Evolutionary conservation across 2,113 vertebrate genomes (phyloP), one percentile per base, ranked within the genome.

Genomic region (Electrona antarctica): DNA sequence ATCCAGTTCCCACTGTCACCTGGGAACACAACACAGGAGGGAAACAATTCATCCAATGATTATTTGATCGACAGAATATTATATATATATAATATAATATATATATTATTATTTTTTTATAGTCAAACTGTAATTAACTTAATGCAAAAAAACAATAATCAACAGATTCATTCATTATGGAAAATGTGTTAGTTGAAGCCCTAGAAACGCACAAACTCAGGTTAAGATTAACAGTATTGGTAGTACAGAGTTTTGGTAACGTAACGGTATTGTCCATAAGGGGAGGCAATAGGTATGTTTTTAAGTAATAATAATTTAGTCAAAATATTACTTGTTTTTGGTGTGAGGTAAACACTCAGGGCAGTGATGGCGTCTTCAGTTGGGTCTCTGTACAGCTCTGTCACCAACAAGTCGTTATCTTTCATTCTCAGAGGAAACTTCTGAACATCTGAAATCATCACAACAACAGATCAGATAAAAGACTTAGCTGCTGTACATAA

Each of bases 1-100:
- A 97, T 95, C 96, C 96, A 98, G 92, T 98, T 97, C 7, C 96
- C 96, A 0, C 95, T 97, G 92, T 96, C 95, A 15, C 96, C 96
- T 98, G 81, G 28, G 8, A 41, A 88, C 66, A 83, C 0, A 79
- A n/a, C 62, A 48, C 29, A 33, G 10, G 63, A 48, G 48, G 2
- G 29, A 33, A 33, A 33, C 29, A 2, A 2, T 33, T 33, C 29
- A 33, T 33, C 29, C n/a, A n/a, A n/a, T n/a, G n/a, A n/a, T n/a
- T n/a, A n/a, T n/a, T n/a, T n/a, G n/a, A n/a, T n/a, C n/a, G n/a
- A n/a, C n/a, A n/a, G n/a, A n/a, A n/a, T n/a, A n/a, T n/a, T n/a
- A n/a, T n/a, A n/a, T n/a, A n/a, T n/a, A n/a, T n/a, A n/a, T n/a
- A n/a, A n/a, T n/a, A n/a, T n/a, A n/a, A n/a, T n/a, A n/a, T n/a